Conservation (phyloP, 2,797 vertebrate genomes). For the Knipowitschia caucasica region DNA sequence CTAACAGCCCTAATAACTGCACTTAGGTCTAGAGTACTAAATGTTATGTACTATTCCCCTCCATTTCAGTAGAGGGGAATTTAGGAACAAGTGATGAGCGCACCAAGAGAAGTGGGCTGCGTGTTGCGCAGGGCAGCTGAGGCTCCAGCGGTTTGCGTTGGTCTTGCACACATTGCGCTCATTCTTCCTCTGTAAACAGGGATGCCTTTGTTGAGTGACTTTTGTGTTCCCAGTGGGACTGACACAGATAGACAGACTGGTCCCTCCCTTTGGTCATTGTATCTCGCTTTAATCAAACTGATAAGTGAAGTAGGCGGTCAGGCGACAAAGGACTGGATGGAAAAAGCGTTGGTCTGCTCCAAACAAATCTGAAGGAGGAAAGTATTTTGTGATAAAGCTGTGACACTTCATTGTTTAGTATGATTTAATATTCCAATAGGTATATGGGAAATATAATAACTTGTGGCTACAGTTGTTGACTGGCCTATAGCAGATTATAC, state of each 20-base stretch:
- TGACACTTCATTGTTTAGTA: neutral
- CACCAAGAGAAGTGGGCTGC: neutral
- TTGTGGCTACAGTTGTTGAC: too few relatives aligned
- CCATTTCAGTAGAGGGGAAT: too few relatives aligned
- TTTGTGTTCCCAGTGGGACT: constrained; percentile 30
- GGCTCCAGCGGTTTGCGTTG: constrained; percentile 38
- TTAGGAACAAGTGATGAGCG: neutral
- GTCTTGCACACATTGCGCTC: constrained; percentile 40
- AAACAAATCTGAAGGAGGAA: constrained; percentile 37
- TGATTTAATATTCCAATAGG: too few relatives aligned
- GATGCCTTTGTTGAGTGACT: constrained; percentile 51
- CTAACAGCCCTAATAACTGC: too few relatives aligned
- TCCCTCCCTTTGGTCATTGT: constrained; percentile 19
- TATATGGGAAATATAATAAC: too few relatives aligned
- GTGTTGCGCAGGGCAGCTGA: constrained; percentile 36
- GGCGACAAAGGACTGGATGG: constrained; percentile 23
- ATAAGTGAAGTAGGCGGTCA: constrained; percentile 38
- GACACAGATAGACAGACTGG: constrained; percentile 16
- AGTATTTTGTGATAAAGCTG: constrained; percentile 24
- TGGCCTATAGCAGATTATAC: too few relatives aligned
- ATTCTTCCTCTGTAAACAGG: constrained; percentile 51
- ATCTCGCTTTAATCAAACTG: constrained; percentile 30
- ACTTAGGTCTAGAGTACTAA: too few relatives aligned
- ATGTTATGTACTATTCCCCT: too few relatives aligned
- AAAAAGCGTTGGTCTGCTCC: constrained; percentile 59